phyloP scores from a whole-genome alignment of 2,888 invertebrate genomes.

The Tetheella fluctuosa region DNA sequence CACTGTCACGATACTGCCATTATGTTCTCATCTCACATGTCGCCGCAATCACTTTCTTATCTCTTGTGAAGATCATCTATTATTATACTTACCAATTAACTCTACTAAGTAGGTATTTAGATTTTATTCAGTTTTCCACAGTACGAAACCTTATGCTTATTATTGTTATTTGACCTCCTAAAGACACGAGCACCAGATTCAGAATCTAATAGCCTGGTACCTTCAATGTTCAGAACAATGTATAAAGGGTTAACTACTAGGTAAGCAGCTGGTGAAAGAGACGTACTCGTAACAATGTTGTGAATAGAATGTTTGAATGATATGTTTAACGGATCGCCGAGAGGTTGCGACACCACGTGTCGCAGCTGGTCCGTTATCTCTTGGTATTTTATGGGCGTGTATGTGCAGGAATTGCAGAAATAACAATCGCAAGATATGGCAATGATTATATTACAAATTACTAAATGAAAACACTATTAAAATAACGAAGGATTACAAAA shows the following conservation, averaged over 20 bases:
- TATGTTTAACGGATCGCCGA: no score
- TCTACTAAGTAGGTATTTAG: not conserved
- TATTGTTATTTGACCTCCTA: no score
- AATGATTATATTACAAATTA: no score
- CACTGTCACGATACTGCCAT: not conserved
- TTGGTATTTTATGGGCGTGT: no score
- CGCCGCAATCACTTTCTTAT: not conserved
- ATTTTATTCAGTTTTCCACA: no score
- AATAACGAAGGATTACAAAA: no score
- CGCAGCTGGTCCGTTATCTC: no score
- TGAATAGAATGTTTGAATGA: slow-evolving; percentile 4
- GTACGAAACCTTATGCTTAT: not conserved
- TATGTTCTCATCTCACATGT: slow-evolving; percentile 4
- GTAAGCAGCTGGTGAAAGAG: not conserved
- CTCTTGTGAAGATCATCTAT: not conserved
- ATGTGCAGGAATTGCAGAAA: no score
- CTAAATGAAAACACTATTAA: no score
- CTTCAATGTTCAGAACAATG: not conserved
- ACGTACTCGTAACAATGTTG: not conserved
- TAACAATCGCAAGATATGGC: no score
- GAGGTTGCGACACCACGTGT: no score
- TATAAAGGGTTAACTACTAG: not conserved
- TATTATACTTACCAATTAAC: not conserved
- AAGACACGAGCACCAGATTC: not conserved
- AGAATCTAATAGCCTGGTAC: not conserved